A percentile compares a stretch with the other conserved stretches of the same genome.
phyloP scores from a whole-genome alignment of 1,140 invertebrate species.

The Sitobion miscanthi region DNA sequence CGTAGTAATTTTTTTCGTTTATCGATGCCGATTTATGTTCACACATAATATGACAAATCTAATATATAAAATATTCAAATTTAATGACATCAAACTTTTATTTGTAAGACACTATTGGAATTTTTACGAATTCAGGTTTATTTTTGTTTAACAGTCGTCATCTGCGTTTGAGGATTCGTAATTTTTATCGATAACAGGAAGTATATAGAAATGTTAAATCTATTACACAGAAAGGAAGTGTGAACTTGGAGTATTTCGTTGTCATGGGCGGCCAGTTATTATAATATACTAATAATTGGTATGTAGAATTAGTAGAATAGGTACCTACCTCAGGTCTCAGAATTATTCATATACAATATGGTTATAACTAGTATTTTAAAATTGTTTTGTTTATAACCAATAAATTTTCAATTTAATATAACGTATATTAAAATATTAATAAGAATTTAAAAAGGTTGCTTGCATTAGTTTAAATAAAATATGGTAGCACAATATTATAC shows the following conservation, averaged over 20 bases:
- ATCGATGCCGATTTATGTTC: neutral
- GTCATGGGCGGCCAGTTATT: conserved; percentile 26
- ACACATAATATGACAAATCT: neutral
- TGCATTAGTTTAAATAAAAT: neutral
- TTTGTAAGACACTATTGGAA: neutral
- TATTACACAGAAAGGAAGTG: conserved; percentile 5
- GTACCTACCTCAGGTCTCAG: neutral
- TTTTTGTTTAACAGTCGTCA: neutral
- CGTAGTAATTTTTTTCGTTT: conserved; percentile 3
- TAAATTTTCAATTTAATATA: neutral
- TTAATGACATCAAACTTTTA: neutral
- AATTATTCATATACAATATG: neutral
- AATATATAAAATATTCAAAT: neutral
- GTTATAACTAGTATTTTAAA: neutral
- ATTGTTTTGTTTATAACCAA: conserved; percentile 7
- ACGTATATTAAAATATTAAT: neutral
- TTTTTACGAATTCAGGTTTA: conserved; percentile 2
- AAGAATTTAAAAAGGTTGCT: neutral
- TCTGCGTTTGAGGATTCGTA: neutral
- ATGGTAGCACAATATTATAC: neutral
- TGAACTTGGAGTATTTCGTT: conserved; percentile 38
- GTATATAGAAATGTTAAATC: neutral
- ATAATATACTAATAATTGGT: neutral
- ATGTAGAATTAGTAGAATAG: neutral
- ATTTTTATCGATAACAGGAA: conserved; percentile 22